Conservation (phyloP, 1,140 invertebrate species). For the Anthonomus grandis region DNA sequence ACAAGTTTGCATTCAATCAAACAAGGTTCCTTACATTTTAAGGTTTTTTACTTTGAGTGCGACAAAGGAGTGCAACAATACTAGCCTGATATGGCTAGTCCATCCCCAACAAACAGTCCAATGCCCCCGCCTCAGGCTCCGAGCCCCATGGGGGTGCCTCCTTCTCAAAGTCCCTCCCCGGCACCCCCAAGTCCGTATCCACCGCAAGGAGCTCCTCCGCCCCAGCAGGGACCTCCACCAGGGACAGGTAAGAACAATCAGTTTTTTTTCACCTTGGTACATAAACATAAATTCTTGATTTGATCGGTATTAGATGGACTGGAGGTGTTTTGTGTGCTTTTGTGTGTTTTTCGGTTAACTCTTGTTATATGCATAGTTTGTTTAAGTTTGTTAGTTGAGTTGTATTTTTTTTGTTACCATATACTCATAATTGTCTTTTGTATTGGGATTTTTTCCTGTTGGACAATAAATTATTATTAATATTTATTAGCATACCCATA, state of each 20-base stretch:
- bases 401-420: too few species aligned
- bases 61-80: too few species aligned
- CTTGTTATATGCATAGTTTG: too few species aligned
- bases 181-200: conserved; percentile 53
- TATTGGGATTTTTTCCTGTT: too few species aligned
- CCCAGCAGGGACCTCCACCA: conserved; percentile 14
- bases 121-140: conserved; percentile 74
- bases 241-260: conserved; percentile 2
- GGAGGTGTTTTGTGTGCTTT: neutral
- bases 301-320: neutral
- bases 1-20: too few species aligned
- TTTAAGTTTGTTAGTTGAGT: too few species aligned
- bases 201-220: conserved; percentile 34
- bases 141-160: conserved; percentile 73
- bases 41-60: too few species aligned
- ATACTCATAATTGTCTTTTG: too few species aligned
- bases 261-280: neutral
- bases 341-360: neutral
- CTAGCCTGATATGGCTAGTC: conserved; percentile 62
- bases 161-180: conserved; percentile 73
- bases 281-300: neutral
- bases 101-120: conserved; percentile 73
- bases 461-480: too few species aligned
- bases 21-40: too few species aligned
- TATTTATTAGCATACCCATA: too few species aligned